Evolutionary conservation across 2,888 invertebrate genomes (phyloP), one percentile per base, ranked within the genome.

Genomic region (Rhogogaster chlorosoma): DNA sequence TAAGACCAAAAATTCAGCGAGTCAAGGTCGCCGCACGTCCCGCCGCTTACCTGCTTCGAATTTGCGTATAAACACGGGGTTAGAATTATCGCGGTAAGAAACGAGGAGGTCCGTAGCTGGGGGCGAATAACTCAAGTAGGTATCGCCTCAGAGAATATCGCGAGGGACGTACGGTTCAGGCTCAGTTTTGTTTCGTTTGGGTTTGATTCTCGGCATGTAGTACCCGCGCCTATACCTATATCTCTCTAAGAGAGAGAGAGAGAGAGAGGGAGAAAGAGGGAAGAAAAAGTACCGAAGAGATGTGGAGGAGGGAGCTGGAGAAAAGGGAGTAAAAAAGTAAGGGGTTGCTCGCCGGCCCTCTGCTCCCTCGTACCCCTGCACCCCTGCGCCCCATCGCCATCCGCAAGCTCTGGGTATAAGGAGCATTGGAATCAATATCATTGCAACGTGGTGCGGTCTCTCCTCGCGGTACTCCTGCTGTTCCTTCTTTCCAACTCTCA

Each of bases 361-460:
- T 22, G 38, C 53, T 45, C 10, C 80, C 70, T 42, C 75, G 22
- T 45, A 32, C 18, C 22, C 42, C 42, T 45, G 6, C 26, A 45
- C 49, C 77, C 53, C 45, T 45, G 12, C 38, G 38, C 36, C 70
- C 73, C 67, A 38, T 38, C 73, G 73, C 53, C 77, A 77, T 38
- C 53, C 29, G 29, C 49, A 77, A 77, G 49, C 77, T 73, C 71
- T 42, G 38, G 70, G n/a, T 67, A 67, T 93, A 93, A 93, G 93
- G 91, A 93, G 92, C 93, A 93, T 93, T 92, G 92, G 91, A 93
- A 93, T 93, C 93, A 92, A 93, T 93, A 93, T 92, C 93, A 93
- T 93, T 93, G 93, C 93, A 93, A 93, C 92, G 92, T 90, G 90
- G 90, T 90, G 77, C 29, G 73, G 73, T 67, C 77, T 49, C 86